phyloP scores from a whole-genome alignment of 2,888 invertebrate genomes.

The Tolmerus cingulatus region DNA sequence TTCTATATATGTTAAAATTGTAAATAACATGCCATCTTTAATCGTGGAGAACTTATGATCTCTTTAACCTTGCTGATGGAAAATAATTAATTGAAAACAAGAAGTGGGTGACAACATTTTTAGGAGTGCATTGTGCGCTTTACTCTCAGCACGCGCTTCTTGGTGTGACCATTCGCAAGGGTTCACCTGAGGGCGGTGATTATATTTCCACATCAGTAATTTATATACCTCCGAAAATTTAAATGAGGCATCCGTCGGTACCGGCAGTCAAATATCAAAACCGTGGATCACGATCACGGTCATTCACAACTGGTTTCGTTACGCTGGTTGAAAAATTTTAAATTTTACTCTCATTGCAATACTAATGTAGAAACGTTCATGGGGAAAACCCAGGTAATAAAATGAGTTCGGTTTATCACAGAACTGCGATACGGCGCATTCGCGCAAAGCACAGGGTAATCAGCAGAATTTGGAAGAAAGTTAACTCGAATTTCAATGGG shows the following conservation, averaged over 20 bases:
- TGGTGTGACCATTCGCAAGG: background rate
- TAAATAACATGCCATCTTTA: background rate
- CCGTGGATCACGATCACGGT: background rate
- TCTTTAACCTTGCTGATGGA: background rate
- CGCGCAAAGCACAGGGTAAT: background rate
- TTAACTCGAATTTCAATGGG: background rate
- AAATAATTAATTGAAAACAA: background rate
- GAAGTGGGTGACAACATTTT: background rate
- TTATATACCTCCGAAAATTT: background rate
- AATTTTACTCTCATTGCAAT: background rate
- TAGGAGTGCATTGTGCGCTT: background rate
- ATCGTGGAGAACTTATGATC: background rate
- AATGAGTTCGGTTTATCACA: background rate
- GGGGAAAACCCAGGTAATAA: background rate
- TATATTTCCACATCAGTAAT: background rate
- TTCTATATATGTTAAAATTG: background rate
- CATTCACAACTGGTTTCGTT: constrained; percentile 1
- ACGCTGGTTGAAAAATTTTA: background rate
- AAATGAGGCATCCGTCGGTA: background rate
- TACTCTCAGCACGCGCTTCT: background rate
- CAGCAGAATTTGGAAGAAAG: background rate
- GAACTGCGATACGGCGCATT: background rate
- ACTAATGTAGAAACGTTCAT: background rate
- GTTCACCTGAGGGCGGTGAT: background rate
- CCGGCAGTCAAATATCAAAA: background rate